A percentile compares a stretch with the other conserved stretches of the same genome.
These are phyloP conservation scores for Cynopterus sphinx DNA, from an alignment of 2,797 vertebrate species.

Conservation along the genomic window DNA sequence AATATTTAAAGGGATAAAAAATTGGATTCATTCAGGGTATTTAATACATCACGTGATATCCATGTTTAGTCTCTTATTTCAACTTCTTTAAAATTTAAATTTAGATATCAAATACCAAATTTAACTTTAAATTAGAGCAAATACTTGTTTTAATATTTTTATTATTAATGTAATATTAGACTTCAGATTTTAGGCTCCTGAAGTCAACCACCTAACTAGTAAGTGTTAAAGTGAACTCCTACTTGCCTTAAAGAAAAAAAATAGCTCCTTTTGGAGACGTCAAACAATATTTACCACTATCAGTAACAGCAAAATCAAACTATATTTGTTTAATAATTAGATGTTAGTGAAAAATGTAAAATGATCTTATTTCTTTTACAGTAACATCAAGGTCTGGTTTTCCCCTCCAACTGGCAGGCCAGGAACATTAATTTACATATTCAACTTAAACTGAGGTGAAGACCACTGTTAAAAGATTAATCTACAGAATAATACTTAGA, in stretches of 20 bases:
- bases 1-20: slow-evolving; percentile 13
- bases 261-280: neutral
- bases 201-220: neutral
- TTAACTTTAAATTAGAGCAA: slow-evolving; percentile 27
- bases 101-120: slow-evolving; percentile 14
- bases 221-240: neutral
- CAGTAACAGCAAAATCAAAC: neutral
- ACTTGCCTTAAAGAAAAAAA: neutral
- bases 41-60: neutral
- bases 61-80: neutral
- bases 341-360: neutral
- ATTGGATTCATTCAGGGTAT: neutral
- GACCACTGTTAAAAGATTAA: neutral
- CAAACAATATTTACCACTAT: neutral
- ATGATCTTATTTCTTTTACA: neutral
- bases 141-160: slow-evolving; percentile 5
- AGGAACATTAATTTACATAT: neutral
- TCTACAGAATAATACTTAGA: neutral
- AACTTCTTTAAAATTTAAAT: slow-evolving; percentile 38
- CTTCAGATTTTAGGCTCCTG: slow-evolving; percentile 14
- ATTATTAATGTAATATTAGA: neutral
- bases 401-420: neutral
- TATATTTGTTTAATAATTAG: slow-evolving; percentile 2
- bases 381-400: neutral
- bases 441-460: neutral